Conservation (phyloP, 2,888 invertebrate species). For the Periphyllus acericola region DNA sequence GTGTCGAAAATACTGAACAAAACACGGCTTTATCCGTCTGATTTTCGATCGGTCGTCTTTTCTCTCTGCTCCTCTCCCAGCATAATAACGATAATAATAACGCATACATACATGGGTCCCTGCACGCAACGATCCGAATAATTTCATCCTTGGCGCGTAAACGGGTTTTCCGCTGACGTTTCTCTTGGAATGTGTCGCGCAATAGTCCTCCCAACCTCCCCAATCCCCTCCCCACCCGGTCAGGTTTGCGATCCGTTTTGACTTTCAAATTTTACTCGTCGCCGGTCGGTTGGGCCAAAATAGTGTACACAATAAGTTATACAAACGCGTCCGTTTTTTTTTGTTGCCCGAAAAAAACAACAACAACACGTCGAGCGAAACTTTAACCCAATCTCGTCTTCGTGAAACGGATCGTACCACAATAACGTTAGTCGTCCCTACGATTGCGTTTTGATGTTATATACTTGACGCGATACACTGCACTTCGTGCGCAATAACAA, state of each 20-base stretch:
- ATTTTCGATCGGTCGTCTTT: too few species aligned
- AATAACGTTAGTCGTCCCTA: too few species aligned
- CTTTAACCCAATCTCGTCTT: too few species aligned
- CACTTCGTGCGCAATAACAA: too few species aligned
- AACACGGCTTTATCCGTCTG: too few species aligned
- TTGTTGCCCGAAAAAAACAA: not conserved
- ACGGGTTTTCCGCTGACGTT: not conserved
- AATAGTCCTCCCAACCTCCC: too few species aligned
- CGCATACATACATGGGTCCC: not conserved
- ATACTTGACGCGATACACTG: not conserved
- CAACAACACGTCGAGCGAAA: not conserved
- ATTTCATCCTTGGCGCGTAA: conserved; percentile 1
- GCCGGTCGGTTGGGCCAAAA: not conserved
- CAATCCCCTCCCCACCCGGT: not conserved
- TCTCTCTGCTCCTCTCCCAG: not conserved
- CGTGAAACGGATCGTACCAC: too few species aligned
- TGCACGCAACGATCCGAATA: not conserved
- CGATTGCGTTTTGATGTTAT: too few species aligned
- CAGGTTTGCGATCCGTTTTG: not conserved
- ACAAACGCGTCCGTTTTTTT: not conserved
- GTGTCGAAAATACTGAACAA: too few species aligned
- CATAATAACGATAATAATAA: not conserved
- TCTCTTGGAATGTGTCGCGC: not conserved
- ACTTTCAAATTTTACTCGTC: not conserved
- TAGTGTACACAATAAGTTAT: not conserved